Percentiles rank a stretch among this genome's conserved stretches.
Evolutionary conservation across 2,797 vertebrate genomes (phyloP).

Genomic region (Cuculus canorus): DNA sequence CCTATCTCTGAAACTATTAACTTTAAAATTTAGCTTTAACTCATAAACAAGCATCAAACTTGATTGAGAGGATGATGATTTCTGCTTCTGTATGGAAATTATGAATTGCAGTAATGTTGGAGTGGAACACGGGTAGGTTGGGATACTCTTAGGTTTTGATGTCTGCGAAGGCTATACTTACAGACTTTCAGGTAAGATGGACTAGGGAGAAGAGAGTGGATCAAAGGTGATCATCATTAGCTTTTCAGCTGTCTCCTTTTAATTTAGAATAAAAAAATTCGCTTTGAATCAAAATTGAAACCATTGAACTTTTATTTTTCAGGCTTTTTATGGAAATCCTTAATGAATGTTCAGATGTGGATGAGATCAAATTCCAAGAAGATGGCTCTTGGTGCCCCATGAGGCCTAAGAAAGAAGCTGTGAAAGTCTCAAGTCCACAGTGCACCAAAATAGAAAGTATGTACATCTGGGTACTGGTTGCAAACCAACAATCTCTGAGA

Average conservation of each 20-base stretch:
- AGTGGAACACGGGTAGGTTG: background rate
- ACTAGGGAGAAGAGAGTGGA: background rate
- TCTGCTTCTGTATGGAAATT: background rate
- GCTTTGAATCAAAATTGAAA: background rate
- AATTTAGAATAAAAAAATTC: background rate
- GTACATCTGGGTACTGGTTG: constrained; percentile 25
- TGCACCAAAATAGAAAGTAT: constrained; percentile 89
- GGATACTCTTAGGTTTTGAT: background rate
- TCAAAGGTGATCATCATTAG: background rate
- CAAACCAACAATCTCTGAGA: background rate
- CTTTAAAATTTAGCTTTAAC: background rate
- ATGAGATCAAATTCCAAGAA: constrained; percentile 98
- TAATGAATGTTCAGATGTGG: constrained; percentile 94
- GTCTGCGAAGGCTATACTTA: background rate
- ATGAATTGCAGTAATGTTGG: background rate
- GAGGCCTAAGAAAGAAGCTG: constrained; percentile 93
- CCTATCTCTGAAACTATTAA: background rate
- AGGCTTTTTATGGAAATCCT: constrained; percentile 98
- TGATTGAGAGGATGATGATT: background rate
- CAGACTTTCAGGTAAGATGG: background rate
- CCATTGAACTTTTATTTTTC: background rate
- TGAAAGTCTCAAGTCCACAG: constrained; percentile 86
- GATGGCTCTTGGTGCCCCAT: constrained; percentile 97
- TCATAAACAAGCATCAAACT: rapidly evolving
- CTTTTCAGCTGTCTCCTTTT: background rate